Evolutionary conservation across 2,113 vertebrate genomes (phyloP), one percentile per base, ranked within the genome.

Genomic region (Camelus dromedarius): DNA sequence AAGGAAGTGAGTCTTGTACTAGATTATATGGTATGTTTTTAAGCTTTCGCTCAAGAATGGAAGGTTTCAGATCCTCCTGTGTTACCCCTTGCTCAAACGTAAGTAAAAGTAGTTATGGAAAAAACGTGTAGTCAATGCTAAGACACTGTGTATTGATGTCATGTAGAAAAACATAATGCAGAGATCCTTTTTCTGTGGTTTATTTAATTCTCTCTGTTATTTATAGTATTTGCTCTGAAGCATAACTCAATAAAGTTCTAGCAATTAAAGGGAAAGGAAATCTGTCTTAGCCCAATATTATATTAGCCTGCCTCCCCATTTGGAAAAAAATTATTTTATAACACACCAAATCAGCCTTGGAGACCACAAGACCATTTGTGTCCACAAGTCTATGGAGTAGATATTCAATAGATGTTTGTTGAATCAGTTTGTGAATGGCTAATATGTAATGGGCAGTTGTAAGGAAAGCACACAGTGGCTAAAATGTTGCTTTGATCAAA

Each of bases 1-100:
- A 98, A 98, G 98, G 98, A 98, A 99, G 97, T 97, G 89, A 97
- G 84, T 7, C 87, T 98, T 97, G 95, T 97, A 97, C 93, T 98
- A 80, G 75, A 97, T 77, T 93, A 96, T 98, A 87, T 75, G 96
- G 95, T 79, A 88, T 97, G 91, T 95, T 98, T 98, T 97, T 73
- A 60, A 92, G 97, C 96, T 97, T 98, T 96, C 30, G 64, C 93
- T 85, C 3, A 81, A 89, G 1, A 10, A 91, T 56, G 93, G 94
- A 92, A 95, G 92, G 89, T 92, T 89, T 97, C 97, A 94, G 88
- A 95, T 92, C 87, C 91, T 92, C 79, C 86, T 77, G 95, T 96
- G 52, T 76, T 60, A 84, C 13, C 26, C 60, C 26, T 89, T 80
- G 60, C 58, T 95, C 58, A 81, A 88, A 83, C 38, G 14, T 88